Base-by-base conservation (phyloP, 2,888 invertebrate genomes). In the Coelopa pilipes region DNA sequence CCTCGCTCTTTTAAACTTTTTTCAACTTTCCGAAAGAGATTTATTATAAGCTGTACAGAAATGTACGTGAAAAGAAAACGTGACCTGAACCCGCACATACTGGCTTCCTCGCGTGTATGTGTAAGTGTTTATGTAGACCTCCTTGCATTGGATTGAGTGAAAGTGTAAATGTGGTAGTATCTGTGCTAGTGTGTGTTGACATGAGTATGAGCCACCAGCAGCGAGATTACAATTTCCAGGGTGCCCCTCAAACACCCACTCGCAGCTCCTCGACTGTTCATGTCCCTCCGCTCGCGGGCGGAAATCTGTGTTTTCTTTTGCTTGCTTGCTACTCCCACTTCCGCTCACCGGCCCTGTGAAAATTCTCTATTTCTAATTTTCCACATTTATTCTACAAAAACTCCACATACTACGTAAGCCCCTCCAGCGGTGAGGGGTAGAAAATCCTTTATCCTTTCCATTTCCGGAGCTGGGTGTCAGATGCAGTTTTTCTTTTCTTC, bases 1-100 rank as follows among this genome's bases (percentile, higher is more conserved):
- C 34, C 34, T 34, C 34, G 34, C 7, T 34, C 46, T 62, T 67
- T 60, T 55, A 21, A 34, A 49, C 50, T 67, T 67, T 67, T 67
- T 73, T 63, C 62, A 68, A 49, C 55, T 50, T 69, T 55, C 47
- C 24, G 21, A 70, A 74, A 67, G 63, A 65, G 72, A 76, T 76
- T 76, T 76, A 74, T 72, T 74, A 74, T 68, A 68, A 53, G 71
- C 62, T 66, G 49, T 66, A 49, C 24, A 66, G 49, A 66, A 49
- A 24, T 13, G 50, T 19, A 50, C 66, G 49, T 66, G 66, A 66
- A 66, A 66, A 24, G 66, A 66, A 66, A 66, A 49, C 66, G 50
- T 66, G 66, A 66, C 50, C 50, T 19, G 24, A 50, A 66, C 66
- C 49, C 21, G 19, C 50, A 66, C 50, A 49, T 66, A 49, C n/a